Conservation (phyloP, 1,140 invertebrate genomes). For the Drosophila chauvacae region DNA sequence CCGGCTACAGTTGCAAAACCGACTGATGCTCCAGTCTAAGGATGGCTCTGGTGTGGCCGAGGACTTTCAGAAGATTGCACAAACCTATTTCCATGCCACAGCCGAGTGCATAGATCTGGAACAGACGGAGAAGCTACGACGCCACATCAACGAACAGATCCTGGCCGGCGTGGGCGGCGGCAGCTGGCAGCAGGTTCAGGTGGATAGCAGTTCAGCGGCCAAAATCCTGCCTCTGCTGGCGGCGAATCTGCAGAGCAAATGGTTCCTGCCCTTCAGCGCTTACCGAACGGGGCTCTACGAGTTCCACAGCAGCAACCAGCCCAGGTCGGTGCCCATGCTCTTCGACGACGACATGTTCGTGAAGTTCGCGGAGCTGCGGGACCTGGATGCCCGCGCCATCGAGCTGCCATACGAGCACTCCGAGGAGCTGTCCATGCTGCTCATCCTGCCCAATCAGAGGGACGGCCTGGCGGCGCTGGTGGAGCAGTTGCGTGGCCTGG, state of each 20-base stretch:
- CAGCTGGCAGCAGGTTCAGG: conserved; percentile 38
- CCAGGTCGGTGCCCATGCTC: conserved; percentile 72
- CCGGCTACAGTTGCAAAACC: conserved; percentile 57
- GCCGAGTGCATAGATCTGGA: conserved; percentile 61
- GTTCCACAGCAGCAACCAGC: conserved; percentile 49
- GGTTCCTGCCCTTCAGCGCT: conserved; percentile 78
- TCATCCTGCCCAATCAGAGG: conserved; percentile 87
- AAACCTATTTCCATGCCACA: conserved; percentile 77
- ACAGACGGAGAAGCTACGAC: conserved; percentile 62
- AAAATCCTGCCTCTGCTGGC: conserved; percentile 61
- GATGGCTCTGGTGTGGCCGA: conserved; percentile 39
- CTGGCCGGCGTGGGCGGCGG: conserved; percentile 56
- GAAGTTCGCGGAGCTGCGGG: conserved; percentile 81
- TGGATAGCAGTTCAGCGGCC: conserved; percentile 6
- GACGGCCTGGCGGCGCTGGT: conserved; percentile 85
- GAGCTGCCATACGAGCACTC: conserved; percentile 85
- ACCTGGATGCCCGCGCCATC: conserved; percentile 83
- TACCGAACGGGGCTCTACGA: conserved; percentile 77
- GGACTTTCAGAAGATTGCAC: conserved; percentile 77
- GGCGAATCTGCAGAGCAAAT: conserved; percentile 72
- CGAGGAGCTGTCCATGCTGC: conserved; percentile 86
- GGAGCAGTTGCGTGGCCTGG: conserved; percentile 84
- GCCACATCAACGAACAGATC: conserved; percentile 48
- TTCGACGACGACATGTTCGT: conserved; percentile 83
- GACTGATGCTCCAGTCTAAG: conserved; percentile 45